Evolutionary conservation across 1,140 invertebrate species (phyloP).

Genomic region (Whitmania pigra): DNA sequence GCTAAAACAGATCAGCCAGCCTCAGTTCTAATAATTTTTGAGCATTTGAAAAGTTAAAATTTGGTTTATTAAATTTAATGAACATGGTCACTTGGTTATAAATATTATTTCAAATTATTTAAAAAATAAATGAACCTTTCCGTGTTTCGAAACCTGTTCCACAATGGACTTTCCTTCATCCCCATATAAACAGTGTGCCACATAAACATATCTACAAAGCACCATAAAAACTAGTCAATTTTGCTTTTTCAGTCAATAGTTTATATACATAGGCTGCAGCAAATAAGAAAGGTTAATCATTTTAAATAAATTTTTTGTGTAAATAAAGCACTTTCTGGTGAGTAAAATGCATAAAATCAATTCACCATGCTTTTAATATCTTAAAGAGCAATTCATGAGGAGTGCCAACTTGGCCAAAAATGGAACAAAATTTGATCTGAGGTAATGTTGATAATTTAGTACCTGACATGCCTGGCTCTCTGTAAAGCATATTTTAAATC

Average conservation of each 20-base stretch:
- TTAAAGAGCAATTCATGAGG: too few relatives aligned
- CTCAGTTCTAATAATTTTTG: background rate
- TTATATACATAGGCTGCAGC: background rate
- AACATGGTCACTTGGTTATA: background rate
- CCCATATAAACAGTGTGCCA: background rate
- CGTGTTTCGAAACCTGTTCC: background rate
- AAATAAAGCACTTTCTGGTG: background rate
- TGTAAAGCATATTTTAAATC: conserved; percentile 2
- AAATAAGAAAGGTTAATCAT: background rate
- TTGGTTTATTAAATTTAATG: background rate
- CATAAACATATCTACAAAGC: background rate
- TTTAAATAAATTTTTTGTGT: background rate
- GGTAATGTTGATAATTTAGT: background rate
- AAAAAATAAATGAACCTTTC: conserved; percentile 6
- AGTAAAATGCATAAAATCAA: background rate
- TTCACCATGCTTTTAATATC: background rate
- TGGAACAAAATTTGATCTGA: background rate
- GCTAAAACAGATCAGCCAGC: background rate
- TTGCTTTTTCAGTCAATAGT: background rate
- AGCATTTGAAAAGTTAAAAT: background rate
- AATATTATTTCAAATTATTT: background rate
- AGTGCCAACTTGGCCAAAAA: conserved; percentile 5
- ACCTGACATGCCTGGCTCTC: background rate
- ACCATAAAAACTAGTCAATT: background rate
- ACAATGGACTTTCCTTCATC: conserved; percentile 1